Conservation (phyloP, 2,797 vertebrate species). For the Sebastes trivittatus region DNA sequence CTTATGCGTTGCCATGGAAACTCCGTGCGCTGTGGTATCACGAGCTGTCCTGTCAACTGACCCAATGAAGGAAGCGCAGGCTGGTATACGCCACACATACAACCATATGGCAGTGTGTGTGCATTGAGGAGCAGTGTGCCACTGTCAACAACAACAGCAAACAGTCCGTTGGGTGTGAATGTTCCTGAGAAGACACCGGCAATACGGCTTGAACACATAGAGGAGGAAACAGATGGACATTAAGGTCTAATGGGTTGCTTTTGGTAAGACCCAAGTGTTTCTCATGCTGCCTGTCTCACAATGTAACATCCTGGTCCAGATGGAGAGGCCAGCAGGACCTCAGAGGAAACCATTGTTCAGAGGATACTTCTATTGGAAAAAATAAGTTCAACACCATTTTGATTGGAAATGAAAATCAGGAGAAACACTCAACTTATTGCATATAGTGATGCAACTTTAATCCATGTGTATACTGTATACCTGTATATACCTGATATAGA, state of each 20-base stretch:
- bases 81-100: neutral
- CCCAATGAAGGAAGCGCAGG: constrained; percentile 16
- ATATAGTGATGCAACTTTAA: neutral
- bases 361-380: neutral
- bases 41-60: constrained; percentile 29
- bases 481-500: neutral
- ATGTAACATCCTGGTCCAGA: constrained; percentile 8
- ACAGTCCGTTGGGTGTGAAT: constrained; percentile 28
- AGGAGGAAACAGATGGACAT: constrained; percentile 54
- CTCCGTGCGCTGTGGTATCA: constrained; percentile 13
- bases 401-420: neutral
- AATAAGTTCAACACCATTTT: neutral
- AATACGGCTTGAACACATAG: constrained; percentile 11
- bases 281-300: constrained; percentile 10
- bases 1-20: constrained; percentile 62
- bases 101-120: constrained; percentile 21
- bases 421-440: neutral
- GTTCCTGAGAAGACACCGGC: constrained; percentile 30
- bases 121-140: constrained; percentile 7
- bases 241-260: constrained; percentile 36
- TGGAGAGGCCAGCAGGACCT: neutral
- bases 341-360: neutral
- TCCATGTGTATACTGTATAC: neutral
- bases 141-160: constrained; percentile 40
- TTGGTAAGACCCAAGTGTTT: constrained; percentile 16